A percentile compares a stretch with the other conserved stretches of the same genome.
These are phyloP conservation scores for Noctuana brunneofusca DNA, from an alignment of 2,888 invertebrate species.

Conservation along the genomic window DNA sequence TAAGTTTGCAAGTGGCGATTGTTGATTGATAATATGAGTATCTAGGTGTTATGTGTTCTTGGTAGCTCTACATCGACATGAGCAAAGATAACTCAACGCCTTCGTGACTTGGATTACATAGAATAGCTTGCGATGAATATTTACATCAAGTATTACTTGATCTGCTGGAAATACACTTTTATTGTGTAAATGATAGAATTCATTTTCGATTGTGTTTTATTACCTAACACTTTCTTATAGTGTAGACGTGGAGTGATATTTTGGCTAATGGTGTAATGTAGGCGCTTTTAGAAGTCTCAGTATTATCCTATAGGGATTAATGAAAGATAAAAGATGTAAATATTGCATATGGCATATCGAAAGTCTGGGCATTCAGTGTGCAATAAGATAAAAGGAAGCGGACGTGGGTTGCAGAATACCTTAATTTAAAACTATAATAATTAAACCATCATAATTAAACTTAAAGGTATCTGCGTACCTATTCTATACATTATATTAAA, in stretches of 20 bases:
- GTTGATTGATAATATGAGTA: too few species aligned
- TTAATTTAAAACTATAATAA: too few species aligned
- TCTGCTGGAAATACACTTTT: not conserved
- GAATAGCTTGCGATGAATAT: conserved; percentile 18
- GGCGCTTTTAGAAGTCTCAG: not conserved
- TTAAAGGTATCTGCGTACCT: too few species aligned
- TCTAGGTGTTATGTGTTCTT: not conserved
- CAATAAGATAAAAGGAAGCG: not conserved
- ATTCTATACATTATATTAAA: not conserved
- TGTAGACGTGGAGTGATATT: not conserved
- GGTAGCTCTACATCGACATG: not conserved
- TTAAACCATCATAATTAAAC: too few species aligned
- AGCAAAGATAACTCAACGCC: conserved; percentile 7
- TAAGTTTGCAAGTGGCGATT: too few species aligned
- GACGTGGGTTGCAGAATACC: too few species aligned
- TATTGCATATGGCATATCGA: conserved; percentile 58
- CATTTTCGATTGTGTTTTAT: not conserved
- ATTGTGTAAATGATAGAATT: not conserved
- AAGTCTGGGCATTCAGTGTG: conserved; percentile 35
- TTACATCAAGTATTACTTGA: not conserved
- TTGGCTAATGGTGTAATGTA: not conserved
- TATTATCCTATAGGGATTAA: conserved; percentile 23
- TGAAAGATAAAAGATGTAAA: conserved; percentile 46
- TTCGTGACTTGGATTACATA: conserved; percentile 29
- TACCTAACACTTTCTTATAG: too few species aligned